Conservation (phyloP, 2,797 vertebrate species). For the Sparidentex hasta region DNA sequence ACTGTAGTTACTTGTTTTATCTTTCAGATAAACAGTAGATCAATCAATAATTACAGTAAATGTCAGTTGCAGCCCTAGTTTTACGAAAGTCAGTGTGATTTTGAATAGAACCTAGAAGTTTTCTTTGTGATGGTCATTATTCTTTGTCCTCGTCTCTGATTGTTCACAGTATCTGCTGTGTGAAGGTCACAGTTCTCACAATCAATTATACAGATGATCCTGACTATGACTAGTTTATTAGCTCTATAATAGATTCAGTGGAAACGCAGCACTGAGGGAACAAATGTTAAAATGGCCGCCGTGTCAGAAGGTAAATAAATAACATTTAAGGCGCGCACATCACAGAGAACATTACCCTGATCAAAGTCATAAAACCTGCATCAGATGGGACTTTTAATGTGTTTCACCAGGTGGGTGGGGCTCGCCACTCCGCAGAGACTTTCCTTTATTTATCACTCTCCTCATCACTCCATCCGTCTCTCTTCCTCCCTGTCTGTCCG, state of each 20-base stretch:
- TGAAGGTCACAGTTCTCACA: constrained; percentile 38
- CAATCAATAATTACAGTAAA: background rate
- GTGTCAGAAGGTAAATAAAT: constrained; percentile 62
- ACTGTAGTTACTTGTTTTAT: too few species aligned
- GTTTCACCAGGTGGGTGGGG: constrained; percentile 61
- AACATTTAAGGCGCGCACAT: constrained; percentile 52
- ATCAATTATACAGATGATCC: constrained; percentile 33
- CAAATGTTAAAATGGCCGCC: constrained; percentile 22
- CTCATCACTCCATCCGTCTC: constrained; percentile 62
- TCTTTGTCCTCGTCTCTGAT: background rate
- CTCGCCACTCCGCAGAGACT: constrained; percentile 30
- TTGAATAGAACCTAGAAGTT: too few species aligned
- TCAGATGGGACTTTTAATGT: constrained; percentile 72
- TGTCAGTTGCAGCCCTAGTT: too few species aligned
- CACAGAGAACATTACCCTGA: constrained; percentile 67
- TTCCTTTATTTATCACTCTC: constrained; percentile 66
- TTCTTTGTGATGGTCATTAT: too few species aligned
- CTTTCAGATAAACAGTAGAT: too few species aligned
- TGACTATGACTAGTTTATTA: constrained; percentile 22
- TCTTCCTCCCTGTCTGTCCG: constrained; percentile 49
- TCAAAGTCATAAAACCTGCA: constrained; percentile 71
- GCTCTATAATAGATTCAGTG: constrained; percentile 14
- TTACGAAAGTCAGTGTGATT: too few species aligned
- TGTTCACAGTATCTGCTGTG: background rate
- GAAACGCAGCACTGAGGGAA: background rate